phyloP scores from a whole-genome alignment of 2,113 vertebrate genomes.

The Halichoerus grypus region DNA sequence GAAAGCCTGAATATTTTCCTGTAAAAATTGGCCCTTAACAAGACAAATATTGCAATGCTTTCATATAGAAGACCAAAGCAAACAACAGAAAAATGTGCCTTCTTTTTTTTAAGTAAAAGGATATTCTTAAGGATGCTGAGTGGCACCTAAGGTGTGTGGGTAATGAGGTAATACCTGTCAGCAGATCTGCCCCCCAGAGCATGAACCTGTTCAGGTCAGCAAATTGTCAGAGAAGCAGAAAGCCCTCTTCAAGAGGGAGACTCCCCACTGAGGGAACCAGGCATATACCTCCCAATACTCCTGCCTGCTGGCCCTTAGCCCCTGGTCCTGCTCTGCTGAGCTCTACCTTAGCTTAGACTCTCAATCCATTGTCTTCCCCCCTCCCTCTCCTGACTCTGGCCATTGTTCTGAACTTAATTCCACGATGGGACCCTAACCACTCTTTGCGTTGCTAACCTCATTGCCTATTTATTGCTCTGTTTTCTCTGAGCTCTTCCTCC shows the following conservation, averaged over 20 bases:
- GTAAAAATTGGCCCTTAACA: not conserved
- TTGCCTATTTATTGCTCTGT: not conserved
- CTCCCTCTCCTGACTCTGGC: not conserved
- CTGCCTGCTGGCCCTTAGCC: accelerated
- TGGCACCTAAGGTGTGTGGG: not conserved
- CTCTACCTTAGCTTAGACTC: not conserved
- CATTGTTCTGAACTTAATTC: not conserved
- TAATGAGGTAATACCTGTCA: not conserved
- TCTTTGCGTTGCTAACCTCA: not conserved
- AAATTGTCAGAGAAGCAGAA: not conserved
- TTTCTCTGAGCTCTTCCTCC: not conserved
- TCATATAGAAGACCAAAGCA: not conserved
- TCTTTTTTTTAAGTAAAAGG: not conserved
- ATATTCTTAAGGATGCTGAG: not conserved
- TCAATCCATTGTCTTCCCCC: not conserved
- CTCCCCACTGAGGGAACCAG: not conserved
- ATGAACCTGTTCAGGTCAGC: not conserved
- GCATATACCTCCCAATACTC: not conserved
- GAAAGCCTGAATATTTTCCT: constrained; percentile 4
- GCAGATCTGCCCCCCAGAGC: not conserved
- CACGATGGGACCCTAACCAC: accelerated
- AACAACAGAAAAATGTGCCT: not conserved
- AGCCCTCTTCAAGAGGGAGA: too few species aligned
- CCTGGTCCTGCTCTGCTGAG: not conserved
- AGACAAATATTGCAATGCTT: not conserved